Evolutionary conservation across 2,113 vertebrate genomes (phyloP).

Genomic region (Gracilinanus agilis): DNA sequence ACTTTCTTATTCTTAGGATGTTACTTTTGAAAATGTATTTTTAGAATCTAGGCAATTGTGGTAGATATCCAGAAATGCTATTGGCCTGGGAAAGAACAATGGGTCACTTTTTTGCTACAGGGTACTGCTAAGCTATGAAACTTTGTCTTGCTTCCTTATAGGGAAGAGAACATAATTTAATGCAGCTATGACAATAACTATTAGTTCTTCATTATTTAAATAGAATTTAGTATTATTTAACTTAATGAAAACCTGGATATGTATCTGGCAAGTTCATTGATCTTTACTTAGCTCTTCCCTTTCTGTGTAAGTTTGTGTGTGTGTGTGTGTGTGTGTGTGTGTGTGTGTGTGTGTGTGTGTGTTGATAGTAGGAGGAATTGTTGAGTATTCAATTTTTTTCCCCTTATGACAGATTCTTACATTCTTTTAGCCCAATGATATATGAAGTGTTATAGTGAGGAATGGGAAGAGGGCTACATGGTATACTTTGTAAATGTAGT

Average conservation of each 20-base stretch:
- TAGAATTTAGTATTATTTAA: not conserved
- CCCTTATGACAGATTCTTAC: not conserved
- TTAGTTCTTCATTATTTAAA: not conserved
- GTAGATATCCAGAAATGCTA: not conserved
- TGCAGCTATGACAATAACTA: not conserved
- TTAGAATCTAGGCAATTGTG: not conserved
- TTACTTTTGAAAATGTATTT: not conserved
- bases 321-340: no score
- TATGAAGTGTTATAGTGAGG: constrained; percentile 1
- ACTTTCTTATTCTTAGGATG: not conserved
- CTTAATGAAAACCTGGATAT: not conserved
- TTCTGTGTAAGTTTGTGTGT: not conserved
- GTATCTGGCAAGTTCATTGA: constrained; percentile 1
- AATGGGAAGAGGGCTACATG: not conserved
- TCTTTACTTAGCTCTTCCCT: not conserved
- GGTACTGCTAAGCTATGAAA: not conserved
- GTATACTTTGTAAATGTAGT: not conserved
- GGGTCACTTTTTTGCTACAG: constrained; percentile 1
- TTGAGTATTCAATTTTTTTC: not conserved
- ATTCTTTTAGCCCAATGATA: not conserved
- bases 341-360: no score
- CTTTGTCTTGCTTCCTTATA: constrained; percentile 16
- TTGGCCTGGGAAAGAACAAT: not conserved
- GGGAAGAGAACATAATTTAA: constrained; percentile 9
- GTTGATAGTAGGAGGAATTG: not conserved